Evolutionary conservation across 2,113 vertebrate genomes (phyloP), one percentile per base, ranked within the genome.

Genomic region (Siniperca knerii): DNA sequence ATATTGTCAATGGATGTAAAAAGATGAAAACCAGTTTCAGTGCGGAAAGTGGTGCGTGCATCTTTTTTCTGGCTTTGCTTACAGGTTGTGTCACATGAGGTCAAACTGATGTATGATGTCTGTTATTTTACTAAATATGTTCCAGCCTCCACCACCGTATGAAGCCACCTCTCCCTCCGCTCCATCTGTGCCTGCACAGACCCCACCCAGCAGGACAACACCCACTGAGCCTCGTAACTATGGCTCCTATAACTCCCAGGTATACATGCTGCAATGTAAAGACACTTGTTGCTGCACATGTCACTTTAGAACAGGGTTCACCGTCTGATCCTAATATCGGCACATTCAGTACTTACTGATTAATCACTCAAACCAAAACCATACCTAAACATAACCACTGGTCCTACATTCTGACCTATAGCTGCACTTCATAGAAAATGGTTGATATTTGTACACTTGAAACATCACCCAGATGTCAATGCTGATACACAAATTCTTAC

Each of bases 231-330:
- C 97, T 50, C 96, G 96, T 25, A 98, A 97, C 95, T 99, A 99
- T 18, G 97, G 98, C 76, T 98, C 98, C 33, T 98, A 99, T 10
- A 97, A 92, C 77, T 96, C 95, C 2, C 97, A 98, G 98, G 98
- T 94, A 93, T 2, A 37, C 37, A 20, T 8, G 29, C 66, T 75
- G 52, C 16, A 48, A 1, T 37, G 44, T 50, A 4, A 65, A 81
- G 23, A 55, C 57, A 55, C 46, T 13, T 37, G 21, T 50, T 25
- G 6, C 18, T 50, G 5, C 18, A 6, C 10, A 23, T 61, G 2
- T 44, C 20, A 6, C 70, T n/a, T 33, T 8, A 66, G 25, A 58
- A 23, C 1, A 7, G 1, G 20, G 21, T 21, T 71, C 16, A 65
- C 20, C 13, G 7, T 11, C 12, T 25, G 61, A 66, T 42, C 12